Base-by-base conservation (phyloP, 2,888 invertebrate species). In the Flexamia atlantica region DNA sequence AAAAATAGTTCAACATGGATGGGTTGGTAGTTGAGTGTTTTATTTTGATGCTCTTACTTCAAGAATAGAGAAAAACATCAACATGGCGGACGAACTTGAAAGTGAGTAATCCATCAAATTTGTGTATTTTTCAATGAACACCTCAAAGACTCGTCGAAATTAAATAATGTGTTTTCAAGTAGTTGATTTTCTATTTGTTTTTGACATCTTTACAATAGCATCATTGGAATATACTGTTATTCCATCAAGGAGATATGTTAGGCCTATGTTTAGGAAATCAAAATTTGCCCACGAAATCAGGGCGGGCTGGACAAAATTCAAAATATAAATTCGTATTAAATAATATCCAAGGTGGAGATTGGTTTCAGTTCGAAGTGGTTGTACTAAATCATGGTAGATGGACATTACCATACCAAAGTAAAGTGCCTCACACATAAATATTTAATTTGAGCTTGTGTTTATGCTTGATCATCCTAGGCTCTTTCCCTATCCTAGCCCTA, bases 11-110 rank as follows among this genome's bases (percentile, higher is more conserved):
- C 9, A 5, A 25, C 1, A 64, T 64, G 28, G 12, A 10, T 64
- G 64, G 4, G 70, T 30, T 36, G 40, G 40, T 30, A 70, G n/a
- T 70, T 30, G 14, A 32, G 9, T 25, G 20, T 9, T 40, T 74
- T 74, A 74, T 42, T 74, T 74, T 42, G 74, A 28, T 14, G 5
- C 1, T 25, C 64, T 9, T 64, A 64, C 64, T 53, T 23, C 64
- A 64, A 64, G 64, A 64, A 12, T 14, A 23, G 40, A n/a, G 79
- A 79, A 79, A 79, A 79, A 92, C 91, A 92, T 93, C 94, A 95
- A 95, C 92, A 95, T 95, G 95, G 95, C 95, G 93, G 94, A 95
- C 92, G 92, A 93, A 93, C 93, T 94, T 92, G 94, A 95, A 94
- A 94, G 94, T 94, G 92, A 94, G 94, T 94, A 40, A 40, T 20